phyloP scores from a whole-genome alignment of 92 coral and sea anemone species.

The Muricea muricata region DNA sequence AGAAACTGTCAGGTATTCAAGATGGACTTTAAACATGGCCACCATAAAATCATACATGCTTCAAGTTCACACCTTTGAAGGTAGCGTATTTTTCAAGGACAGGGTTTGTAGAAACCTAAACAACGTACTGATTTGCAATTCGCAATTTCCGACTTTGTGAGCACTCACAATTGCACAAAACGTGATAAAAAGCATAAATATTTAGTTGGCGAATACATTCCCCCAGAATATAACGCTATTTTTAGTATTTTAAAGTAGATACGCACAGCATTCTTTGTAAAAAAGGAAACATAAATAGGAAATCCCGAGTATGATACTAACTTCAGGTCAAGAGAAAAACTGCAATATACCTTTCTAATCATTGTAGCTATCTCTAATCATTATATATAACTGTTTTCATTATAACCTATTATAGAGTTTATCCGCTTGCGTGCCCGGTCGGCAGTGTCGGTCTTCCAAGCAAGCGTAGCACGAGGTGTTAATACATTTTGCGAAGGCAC shows the following conservation, averaged over 20 bases:
- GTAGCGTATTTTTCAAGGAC: neutral
- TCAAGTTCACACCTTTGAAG: neutral
- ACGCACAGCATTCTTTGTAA: too few species aligned
- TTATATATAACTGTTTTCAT: too few species aligned
- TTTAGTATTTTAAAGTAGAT: too few species aligned
- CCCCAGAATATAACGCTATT: too few species aligned
- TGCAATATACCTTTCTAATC: too few species aligned
- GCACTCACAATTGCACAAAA: neutral
- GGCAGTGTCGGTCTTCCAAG: too few species aligned
- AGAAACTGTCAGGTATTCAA: too few species aligned
- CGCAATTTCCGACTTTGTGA: neutral
- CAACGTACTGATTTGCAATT: neutral
- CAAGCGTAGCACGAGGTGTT: slow-evolving; percentile 15
- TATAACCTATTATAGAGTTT: neutral
- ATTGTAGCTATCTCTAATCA: too few species aligned
- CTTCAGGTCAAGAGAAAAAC: too few species aligned
- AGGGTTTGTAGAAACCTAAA: neutral
- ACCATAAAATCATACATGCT: too few species aligned
- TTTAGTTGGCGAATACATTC: neutral
- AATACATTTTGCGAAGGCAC: neutral
- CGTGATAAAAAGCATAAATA: neutral
- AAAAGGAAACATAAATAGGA: too few species aligned
- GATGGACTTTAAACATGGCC: neutral
- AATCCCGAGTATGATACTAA: too few species aligned
- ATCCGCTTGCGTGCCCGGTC: neutral